phyloP scores from a whole-genome alignment of 2,113 vertebrate genomes.

The Heterocephalus glaber region DNA sequence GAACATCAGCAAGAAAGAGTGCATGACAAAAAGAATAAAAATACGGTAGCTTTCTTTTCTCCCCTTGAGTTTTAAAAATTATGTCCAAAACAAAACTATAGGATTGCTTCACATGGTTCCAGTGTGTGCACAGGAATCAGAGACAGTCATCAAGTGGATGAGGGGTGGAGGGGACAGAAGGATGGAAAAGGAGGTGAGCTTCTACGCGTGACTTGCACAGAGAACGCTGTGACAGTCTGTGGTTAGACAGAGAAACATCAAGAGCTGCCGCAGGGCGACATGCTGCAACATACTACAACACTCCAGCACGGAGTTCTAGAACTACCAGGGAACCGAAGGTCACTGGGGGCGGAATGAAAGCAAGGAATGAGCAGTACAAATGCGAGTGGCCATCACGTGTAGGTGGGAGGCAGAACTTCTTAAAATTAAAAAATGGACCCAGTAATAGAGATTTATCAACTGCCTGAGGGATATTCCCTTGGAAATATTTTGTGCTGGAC shows the following conservation, averaged over 20 bases:
- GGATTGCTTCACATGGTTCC: background rate
- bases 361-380: background rate
- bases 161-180: background rate
- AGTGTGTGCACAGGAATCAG: background rate
- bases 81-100: conserved; percentile 40
- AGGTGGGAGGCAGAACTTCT: background rate
- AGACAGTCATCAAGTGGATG: background rate
- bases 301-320: background rate
- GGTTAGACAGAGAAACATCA: background rate
- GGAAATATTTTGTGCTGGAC: background rate
- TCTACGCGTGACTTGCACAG: background rate
- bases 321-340: fast-evolving
- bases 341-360: background rate
- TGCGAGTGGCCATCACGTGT: background rate
- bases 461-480: background rate
- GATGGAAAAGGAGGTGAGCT: background rate
- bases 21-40: background rate
- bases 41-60: background rate
- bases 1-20: background rate
- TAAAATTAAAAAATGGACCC: background rate
- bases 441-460: background rate
- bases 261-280: background rate
- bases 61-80: conserved; percentile 31
- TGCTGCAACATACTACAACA: too few relatives aligned
- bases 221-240: background rate